Base-by-base conservation (phyloP, 1,140 invertebrate species). In the Lucilia cuprina region DNA sequence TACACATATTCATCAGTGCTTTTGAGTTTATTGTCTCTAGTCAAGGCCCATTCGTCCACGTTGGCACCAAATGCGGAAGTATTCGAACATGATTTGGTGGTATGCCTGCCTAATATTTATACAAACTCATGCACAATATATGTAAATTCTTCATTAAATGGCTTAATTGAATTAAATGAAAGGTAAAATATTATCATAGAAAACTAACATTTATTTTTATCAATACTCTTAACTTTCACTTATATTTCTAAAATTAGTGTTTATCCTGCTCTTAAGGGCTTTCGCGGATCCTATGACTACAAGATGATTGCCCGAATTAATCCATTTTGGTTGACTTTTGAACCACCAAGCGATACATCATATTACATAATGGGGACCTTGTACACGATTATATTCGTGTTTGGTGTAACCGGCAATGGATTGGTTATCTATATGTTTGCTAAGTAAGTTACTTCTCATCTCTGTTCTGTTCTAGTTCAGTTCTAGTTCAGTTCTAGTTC, bases 391-490 rank as follows among this genome's bases (percentile, higher is more conserved):
- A 93, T 95, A 84, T 92, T 94, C 84, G 89, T 93, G 14, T 86
- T 93, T 47, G 95, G 95, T 8, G 91, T 93, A 50, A 91, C 92
- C 88, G 94, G 95, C 13, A 96, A 96, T 87, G 88, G 92, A 2
- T 90, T 94, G 13, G 94, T 95, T 19, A 92, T 95, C 74, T 93
- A 92, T 86, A 93, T 95, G 92, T 94, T 94, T 87, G 87, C 93
- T 55, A 95, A 92, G 94, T 95, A 89, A 94, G 92, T 41, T n/a
- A n/a, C n/a, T n/a, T n/a, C n/a, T n/a, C n/a, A n/a, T n/a, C n/a
- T n/a, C n/a, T n/a, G 25, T 30, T n/a, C 13, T 2, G 25, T 30
- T 30, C 25, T 30, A 30, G 25, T 30, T 30, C 25, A 30, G 25
- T 30, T 30, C 25, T 30, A 30, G 25, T 30, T 30, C 25, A 30